Evolutionary conservation across 2,888 invertebrate species (phyloP).

Genomic region (Drosophila fulvimacula): DNA sequence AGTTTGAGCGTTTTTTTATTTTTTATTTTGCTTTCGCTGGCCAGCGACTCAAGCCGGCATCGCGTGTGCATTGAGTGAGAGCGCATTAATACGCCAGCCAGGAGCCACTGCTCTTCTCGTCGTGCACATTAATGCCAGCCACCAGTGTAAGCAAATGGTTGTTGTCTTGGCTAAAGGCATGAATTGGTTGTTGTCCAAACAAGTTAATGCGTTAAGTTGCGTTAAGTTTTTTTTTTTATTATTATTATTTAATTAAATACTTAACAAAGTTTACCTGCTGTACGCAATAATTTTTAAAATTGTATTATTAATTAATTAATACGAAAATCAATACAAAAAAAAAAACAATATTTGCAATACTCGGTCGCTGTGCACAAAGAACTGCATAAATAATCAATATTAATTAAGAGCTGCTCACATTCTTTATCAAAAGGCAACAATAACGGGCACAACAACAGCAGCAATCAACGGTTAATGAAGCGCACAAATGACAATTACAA

Average conservation of each 20-base stretch:
- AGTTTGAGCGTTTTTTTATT: conserved; percentile 45
- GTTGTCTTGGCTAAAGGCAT: conserved; percentile 49
- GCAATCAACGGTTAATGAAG: conserved; percentile 69
- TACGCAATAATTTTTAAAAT: neutral
- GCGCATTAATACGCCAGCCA: conserved; percentile 26
- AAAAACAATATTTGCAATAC: conserved; percentile 1
- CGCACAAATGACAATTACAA: conserved; percentile 63
- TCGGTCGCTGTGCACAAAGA: neutral
- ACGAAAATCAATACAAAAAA: neutral
- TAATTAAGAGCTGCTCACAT: conserved; percentile 52
- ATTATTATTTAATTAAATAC: neutral
- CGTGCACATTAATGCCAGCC: conserved; percentile 39
- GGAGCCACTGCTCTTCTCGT: neutral
- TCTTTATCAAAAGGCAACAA: conserved; percentile 38
- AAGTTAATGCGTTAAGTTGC: conserved; percentile 39
- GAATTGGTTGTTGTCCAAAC: conserved; percentile 59
- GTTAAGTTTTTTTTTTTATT: conserved; percentile 15
- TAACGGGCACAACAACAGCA: conserved; percentile 12
- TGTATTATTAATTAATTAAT: neutral
- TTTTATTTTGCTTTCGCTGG: conserved; percentile 20
- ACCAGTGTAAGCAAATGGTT: conserved; percentile 59
- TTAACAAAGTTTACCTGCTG: neutral
- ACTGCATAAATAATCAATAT: conserved; percentile 58
- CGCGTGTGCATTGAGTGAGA: conserved; percentile 52
- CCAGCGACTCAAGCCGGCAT: conserved; percentile 46